Conservation (phyloP, 2,888 invertebrate genomes). For the Tetanocera ferruginea region DNA sequence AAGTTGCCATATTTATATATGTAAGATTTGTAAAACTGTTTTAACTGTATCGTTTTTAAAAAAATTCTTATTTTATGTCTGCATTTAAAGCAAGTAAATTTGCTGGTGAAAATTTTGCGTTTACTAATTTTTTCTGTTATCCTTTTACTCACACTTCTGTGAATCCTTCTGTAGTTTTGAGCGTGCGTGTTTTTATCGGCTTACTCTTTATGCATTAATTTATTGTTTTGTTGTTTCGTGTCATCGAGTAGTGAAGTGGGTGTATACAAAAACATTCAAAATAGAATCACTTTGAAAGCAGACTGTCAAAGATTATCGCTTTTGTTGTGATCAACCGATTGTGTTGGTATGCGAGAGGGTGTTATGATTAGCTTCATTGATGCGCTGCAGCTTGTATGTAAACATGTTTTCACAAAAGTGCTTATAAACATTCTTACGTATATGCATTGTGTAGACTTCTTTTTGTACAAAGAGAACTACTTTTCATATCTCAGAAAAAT, state of each 20-base stretch:
- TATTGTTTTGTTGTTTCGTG: slow-evolving; percentile 20
- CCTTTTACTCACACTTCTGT: not conserved
- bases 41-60: not conserved
- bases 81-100: not conserved
- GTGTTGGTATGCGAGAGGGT: not conserved
- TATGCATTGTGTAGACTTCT: not conserved
- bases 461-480: not conserved
- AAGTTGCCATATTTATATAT: slow-evolving; percentile 75
- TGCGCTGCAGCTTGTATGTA: not conserved
- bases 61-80: not conserved
- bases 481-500: too few species aligned
- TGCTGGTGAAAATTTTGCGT: slow-evolving; percentile 14
- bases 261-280: not conserved
- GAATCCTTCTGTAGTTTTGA: not conserved
- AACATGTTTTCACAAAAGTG: not conserved
- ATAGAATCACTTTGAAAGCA: not conserved
- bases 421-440: not conserved
- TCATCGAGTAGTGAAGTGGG: not conserved
- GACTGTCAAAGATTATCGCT: not conserved
- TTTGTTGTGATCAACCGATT: slow-evolving; percentile 3
- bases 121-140: not conserved
- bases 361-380: not conserved
- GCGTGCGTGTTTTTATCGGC: slow-evolving; percentile 12
- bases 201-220: not conserved
- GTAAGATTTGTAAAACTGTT: not conserved